phyloP scores from a whole-genome alignment of 1,140 invertebrate species.

The Trinorchestia longiramus region DNA sequence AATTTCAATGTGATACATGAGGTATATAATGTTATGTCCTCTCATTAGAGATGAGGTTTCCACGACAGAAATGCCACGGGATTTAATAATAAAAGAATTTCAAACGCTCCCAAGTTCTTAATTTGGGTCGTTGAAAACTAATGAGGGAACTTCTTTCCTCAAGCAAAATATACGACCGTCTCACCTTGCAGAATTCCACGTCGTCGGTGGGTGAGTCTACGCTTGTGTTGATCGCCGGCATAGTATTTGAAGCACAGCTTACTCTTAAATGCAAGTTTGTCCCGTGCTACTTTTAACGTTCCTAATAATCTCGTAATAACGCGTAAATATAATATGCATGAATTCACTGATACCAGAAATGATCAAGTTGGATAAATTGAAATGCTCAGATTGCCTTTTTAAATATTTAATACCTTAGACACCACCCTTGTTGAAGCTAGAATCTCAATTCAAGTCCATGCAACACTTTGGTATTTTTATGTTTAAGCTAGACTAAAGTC shows the following conservation, averaged over 20 bases:
- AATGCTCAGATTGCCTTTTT: too few relatives aligned
- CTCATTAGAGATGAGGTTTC: background rate
- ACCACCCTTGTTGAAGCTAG: too few relatives aligned
- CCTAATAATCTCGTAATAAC: background rate
- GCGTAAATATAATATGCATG: background rate
- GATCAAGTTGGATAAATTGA: too few relatives aligned
- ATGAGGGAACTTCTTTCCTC: background rate
- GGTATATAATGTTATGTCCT: background rate
- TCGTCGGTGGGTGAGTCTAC: background rate
- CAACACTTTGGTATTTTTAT: too few relatives aligned
- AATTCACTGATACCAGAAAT: background rate
- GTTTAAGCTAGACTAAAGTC: too few relatives aligned
- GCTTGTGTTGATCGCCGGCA: constrained; percentile 18
- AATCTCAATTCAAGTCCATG: too few relatives aligned
- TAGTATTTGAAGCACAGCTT: background rate
- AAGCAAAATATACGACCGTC: background rate
- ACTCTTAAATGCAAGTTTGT: background rate
- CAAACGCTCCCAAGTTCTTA: background rate
- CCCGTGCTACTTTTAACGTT: background rate
- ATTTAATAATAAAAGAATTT: background rate
- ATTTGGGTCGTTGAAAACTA: background rate
- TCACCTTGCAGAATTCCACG: background rate
- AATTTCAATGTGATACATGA: background rate
- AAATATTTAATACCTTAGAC: too few relatives aligned
- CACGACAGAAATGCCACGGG: background rate